These are phyloP conservation scores for Poecile montanus DNA, from an alignment of 2,797 vertebrate genomes.

Conservation along the genomic window DNA sequence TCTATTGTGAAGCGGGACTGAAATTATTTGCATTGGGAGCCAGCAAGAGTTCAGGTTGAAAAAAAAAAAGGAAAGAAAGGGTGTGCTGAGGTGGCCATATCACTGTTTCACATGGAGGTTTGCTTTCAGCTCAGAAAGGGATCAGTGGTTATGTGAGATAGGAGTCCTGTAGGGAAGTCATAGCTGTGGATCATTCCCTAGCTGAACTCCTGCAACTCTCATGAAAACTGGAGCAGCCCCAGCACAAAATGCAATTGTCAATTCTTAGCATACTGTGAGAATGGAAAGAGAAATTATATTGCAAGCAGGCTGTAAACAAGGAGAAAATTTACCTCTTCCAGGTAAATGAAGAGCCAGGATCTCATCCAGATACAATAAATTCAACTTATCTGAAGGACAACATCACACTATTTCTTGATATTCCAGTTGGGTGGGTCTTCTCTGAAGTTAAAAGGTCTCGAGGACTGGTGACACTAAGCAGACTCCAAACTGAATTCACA, in stretches of 20 bases:
- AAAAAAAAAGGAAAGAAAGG: not conserved
- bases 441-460: not conserved
- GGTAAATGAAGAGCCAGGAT: not conserved
- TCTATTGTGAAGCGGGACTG: not conserved
- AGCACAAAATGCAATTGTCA: not conserved
- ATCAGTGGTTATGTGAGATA: constrained; percentile 24
- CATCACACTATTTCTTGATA: not conserved
- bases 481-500: not conserved
- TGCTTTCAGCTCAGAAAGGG: constrained; percentile 41
- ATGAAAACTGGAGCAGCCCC: not conserved
- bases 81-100: constrained; percentile 27
- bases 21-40: not conserved
- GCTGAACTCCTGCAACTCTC: not conserved
- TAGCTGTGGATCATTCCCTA: not conserved
- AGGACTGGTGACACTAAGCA: not conserved
- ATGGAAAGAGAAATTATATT: not conserved
- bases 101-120: constrained; percentile 42
- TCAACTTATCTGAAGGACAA: not conserved
- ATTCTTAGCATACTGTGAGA: not conserved
- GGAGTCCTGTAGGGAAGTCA: not conserved
- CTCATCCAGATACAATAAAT: not conserved
- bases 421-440: not conserved
- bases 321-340: not conserved
- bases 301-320: not conserved
- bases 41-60: not conserved